Evolutionary conservation across 2,113 vertebrate species (phyloP).

Genomic region (Cinclus mexicanus): DNA sequence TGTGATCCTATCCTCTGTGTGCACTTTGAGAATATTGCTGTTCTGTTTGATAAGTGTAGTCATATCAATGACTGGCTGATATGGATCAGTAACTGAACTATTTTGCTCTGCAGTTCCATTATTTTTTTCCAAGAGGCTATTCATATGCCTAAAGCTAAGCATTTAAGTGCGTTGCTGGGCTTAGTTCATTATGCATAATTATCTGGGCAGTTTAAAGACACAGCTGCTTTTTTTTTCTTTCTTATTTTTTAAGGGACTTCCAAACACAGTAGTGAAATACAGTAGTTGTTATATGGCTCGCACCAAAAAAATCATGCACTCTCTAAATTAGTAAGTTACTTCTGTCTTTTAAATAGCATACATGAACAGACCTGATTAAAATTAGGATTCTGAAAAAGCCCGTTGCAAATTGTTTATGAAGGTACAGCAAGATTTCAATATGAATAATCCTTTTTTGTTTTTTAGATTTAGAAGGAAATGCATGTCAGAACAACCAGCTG

Average conservation of each 20-base stretch:
- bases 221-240: neutral
- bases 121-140: neutral
- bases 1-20: neutral
- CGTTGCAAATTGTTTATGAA: neutral
- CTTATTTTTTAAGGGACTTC: neutral
- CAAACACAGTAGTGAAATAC: neutral
- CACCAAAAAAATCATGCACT: neutral
- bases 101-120: neutral
- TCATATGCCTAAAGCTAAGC: neutral
- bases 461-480: conserved; percentile 87
- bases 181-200: neutral
- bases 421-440: neutral
- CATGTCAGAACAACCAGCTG: conserved; percentile 85
- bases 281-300: neutral
- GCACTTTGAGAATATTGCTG: neutral
- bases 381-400: neutral
- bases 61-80: neutral
- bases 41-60: neutral
- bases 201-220: neutral
- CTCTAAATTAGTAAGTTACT: neutral
- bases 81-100: neutral
- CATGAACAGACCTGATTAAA: neutral
- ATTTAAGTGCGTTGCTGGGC: neutral
- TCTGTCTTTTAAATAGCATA: neutral
- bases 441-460: neutral